phyloP scores from a whole-genome alignment of 2,113 vertebrate species.

The Crotophaga sulcirostris region DNA sequence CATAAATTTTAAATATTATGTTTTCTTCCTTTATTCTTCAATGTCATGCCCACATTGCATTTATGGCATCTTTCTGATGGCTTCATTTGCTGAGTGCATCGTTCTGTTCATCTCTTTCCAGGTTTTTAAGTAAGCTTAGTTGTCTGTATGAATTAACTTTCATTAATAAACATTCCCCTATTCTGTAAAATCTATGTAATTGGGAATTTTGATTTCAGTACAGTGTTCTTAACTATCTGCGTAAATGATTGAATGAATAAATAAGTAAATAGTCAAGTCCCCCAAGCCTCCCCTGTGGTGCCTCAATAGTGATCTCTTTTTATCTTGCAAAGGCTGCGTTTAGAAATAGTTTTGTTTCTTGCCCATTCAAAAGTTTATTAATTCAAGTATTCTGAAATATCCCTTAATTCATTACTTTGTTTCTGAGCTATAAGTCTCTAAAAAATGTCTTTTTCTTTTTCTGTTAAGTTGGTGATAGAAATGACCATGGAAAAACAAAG shows the following conservation, averaged over 20 bases:
- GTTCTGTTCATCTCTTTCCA: background rate
- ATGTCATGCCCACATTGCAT: background rate
- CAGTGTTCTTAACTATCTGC: background rate
- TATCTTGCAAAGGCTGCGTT: constrained; percentile 41
- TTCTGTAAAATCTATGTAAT: background rate
- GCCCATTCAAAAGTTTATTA: constrained; percentile 17
- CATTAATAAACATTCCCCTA: constrained; percentile 12
- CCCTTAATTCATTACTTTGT: background rate
- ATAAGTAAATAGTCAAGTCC: background rate
- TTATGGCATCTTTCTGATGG: background rate
- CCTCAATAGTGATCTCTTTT: background rate
- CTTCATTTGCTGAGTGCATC: background rate
- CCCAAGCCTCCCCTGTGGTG: background rate
- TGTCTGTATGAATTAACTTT: background rate
- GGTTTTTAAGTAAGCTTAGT: constrained; percentile 3
- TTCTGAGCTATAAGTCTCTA: background rate
- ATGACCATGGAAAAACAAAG: background rate
- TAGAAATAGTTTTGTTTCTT: constrained; percentile 47
- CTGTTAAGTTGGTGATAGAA: background rate
- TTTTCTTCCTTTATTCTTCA: background rate
- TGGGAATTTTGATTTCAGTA: constrained; percentile 18
- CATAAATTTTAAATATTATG: background rate
- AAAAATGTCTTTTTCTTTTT: constrained; percentile 6
- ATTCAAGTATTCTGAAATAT: constrained; percentile 24
- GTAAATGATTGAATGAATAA: constrained; percentile 53